Base-by-base conservation (phyloP, 2,888 invertebrate species). In the Pteria penguin region DNA sequence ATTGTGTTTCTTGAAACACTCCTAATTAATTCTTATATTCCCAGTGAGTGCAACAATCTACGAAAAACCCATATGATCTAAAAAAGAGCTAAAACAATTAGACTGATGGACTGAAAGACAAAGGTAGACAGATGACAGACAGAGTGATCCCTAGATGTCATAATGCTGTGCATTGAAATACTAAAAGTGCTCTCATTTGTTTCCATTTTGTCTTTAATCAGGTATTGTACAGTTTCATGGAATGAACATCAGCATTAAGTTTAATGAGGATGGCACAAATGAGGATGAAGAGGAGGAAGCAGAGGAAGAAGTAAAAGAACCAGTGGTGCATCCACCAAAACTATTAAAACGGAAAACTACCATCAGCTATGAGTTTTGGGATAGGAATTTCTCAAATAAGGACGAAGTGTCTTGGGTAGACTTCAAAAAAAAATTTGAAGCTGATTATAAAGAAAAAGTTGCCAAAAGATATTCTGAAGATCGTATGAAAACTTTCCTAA, bases 291-390 rank as follows among this genome's bases (percentile, higher is more conserved):
- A 66, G 0, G 77, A 72, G 8, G 67, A 65, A 14, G 75, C 66
- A 2, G 31, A 66, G 18, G 69, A 58, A 4, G 68, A 36, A 14
- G 31, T 27, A 11, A 57, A 18, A 36, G 31, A 1, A 0, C n/a
- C 54, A 14, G 26, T 11, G 4, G 54, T 65, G 14, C 32, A 29
- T 8, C 31, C 22, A 18, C 5, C 31, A 62, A 73, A 62, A 14
- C n/a, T 57, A 14, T 22, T 63, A 65, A 69, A 22, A 58, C 24
- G 54, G 4, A 55, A 45, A 18, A 66, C 68, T 14, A 67, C 71
- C 60, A 69, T 70, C 4, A 58, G 63, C 14, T 77, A 77, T 33
- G 88, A 87, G 62, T 89, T 89, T 72, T 89, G 89, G 89, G 80
- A 84, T 36, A 77, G 87, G 3, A 85, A 88, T 75, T 89, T 89